These are phyloP conservation scores for Pogonus chalceus DNA, from an alignment of 1,140 invertebrate species.

Conservation along the genomic window DNA sequence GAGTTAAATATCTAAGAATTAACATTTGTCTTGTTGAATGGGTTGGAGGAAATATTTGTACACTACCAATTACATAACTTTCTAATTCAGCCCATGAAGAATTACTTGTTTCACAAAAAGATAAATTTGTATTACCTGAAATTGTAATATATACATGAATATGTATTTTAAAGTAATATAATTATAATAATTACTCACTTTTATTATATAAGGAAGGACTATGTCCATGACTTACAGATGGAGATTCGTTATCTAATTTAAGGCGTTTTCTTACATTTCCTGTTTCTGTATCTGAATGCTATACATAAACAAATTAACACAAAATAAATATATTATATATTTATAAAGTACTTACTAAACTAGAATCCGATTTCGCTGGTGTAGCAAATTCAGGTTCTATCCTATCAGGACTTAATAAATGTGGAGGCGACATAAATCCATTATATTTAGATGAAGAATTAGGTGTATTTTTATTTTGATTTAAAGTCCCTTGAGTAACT, in stretches of 20 bases:
- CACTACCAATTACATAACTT: conserved; percentile 70
- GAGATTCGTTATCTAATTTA: conserved; percentile 8
- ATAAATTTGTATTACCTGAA: conserved; percentile 4
- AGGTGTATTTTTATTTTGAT: conserved; percentile 2
- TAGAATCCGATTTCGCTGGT: not conserved
- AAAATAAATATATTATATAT: not conserved
- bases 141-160: conserved; percentile 1
- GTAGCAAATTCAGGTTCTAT: not conserved
- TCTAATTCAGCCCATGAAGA: conserved; percentile 88
- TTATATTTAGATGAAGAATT: conserved; percentile 8
- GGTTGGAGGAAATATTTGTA: conserved; percentile 77
- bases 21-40: conserved; percentile 81
- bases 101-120: conserved; percentile 45
- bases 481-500: not conserved
- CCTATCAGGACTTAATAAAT: not conserved
- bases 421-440: not conserved
- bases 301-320: not conserved
- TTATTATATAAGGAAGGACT: not conserved
- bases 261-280: conserved; percentile 14
- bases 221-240: not conserved
- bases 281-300: conserved; percentile 14
- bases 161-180: conserved; percentile 2
- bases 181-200: not conserved
- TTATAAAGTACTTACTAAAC: not conserved
- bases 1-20: conserved; percentile 84